phyloP scores from a whole-genome alignment of 2,888 invertebrate genomes.

The Macaria notata region DNA sequence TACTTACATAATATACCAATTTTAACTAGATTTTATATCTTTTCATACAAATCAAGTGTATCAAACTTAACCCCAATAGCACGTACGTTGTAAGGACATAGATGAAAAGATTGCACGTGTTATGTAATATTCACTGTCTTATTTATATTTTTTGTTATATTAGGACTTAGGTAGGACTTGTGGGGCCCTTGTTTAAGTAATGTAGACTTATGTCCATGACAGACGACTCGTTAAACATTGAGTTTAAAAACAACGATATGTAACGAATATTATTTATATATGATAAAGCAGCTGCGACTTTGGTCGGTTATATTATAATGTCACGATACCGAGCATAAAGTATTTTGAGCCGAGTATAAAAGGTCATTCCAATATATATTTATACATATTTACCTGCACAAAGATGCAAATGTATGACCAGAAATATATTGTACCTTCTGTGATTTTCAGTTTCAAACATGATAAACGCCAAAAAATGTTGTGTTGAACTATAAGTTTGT shows the following conservation, averaged over 20 bases:
- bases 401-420: too few relatives aligned
- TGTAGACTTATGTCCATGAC: constrained; percentile 35
- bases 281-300: constrained; percentile 41
- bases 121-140: constrained; percentile 75
- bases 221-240: constrained; percentile 11
- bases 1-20: constrained; percentile 25
- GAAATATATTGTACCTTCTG: constrained; percentile 51
- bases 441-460: constrained; percentile 70
- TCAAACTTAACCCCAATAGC: constrained; percentile 57
- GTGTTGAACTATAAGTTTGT: constrained; percentile 58
- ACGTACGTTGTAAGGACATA: constrained; percentile 62
- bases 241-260: constrained; percentile 29
- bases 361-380: too few relatives aligned
- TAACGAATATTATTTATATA: constrained; percentile 27
- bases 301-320: constrained; percentile 23
- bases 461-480: constrained; percentile 70
- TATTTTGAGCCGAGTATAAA: too few relatives aligned
- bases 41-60: constrained; percentile 29
- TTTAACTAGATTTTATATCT: constrained; percentile 38
- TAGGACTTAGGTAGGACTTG: constrained; percentile 64
- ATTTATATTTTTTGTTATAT: constrained; percentile 78
- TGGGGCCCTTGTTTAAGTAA: constrained; percentile 53
- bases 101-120: constrained; percentile 72
- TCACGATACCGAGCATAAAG: too few relatives aligned
- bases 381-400: too few relatives aligned